phyloP scores from a whole-genome alignment of 2,888 invertebrate species.

The Spodoptera exigua region DNA sequence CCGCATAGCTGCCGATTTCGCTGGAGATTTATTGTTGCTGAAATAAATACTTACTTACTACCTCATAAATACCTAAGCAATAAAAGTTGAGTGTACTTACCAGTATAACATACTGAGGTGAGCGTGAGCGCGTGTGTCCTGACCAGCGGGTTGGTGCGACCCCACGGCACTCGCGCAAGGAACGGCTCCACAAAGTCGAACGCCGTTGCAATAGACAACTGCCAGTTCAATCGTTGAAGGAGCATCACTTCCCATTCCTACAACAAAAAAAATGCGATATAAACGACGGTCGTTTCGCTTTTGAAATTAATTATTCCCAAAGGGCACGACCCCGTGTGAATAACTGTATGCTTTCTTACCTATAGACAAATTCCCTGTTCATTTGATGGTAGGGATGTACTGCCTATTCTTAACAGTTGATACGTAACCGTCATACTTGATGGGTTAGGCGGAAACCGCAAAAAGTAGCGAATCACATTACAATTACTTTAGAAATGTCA shows the following conservation, averaged over 20 bases:
- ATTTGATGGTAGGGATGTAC: conserved; percentile 69
- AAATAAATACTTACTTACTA: conserved; percentile 27
- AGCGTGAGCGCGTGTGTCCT: conserved; percentile 93
- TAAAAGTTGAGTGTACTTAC: conserved; percentile 83
- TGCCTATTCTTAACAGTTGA: conserved; percentile 77
- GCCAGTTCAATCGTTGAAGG: conserved; percentile 94
- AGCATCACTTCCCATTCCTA: conserved; percentile 95
- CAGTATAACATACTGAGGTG: conserved; percentile 94
- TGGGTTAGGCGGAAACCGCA: conserved; percentile 87
- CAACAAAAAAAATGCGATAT: conserved; percentile 67
- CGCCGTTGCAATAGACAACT: conserved; percentile 93
- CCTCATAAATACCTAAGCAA: conserved; percentile 20
- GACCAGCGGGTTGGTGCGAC: conserved; percentile 89
- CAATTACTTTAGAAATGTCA: conserved; percentile 75
- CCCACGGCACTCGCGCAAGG: conserved; percentile 91
- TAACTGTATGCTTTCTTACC: conserved; percentile 60
- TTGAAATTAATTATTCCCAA: conserved; percentile 62
- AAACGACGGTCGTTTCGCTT: conserved; percentile 49
- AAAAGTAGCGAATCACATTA: conserved; percentile 83
- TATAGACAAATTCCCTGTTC: conserved; percentile 57
- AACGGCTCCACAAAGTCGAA: conserved; percentile 95
- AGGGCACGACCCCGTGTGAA: conserved; percentile 75
- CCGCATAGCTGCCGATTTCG: conserved; percentile 73
- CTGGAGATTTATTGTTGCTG: conserved; percentile 50
- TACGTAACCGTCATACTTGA: conserved; percentile 87